Percentiles rank a stretch among this genome's conserved stretches.
Evolutionary conservation across 2,797 vertebrate genomes (phyloP).

Genomic region (Hydrocynus forskahlii): DNA sequence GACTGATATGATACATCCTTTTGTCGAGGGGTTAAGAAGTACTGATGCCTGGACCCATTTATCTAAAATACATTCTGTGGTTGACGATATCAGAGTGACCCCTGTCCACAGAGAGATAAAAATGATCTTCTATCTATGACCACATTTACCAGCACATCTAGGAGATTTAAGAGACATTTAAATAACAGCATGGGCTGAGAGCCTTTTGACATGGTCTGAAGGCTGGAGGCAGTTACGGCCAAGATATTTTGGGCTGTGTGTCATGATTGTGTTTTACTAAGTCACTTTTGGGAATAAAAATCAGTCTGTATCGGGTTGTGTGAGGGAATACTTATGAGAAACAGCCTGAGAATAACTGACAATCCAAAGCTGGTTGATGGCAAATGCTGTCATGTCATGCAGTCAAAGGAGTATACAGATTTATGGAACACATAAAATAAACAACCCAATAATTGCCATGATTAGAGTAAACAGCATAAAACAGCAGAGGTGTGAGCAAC

Average conservation of each 20-base stretch:
- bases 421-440: neutral
- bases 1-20: too few species aligned
- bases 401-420: neutral
- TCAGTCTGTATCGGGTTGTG: neutral
- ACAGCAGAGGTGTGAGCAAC: neutral
- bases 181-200: neutral
- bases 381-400: neutral
- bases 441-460: neutral
- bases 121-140: neutral
- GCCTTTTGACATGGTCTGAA: neutral
- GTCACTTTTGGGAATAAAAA: neutral
- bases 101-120: too few species aligned
- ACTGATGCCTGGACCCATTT: too few species aligned
- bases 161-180: neutral
- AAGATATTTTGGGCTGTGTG: neutral
- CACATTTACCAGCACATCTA: neutral
- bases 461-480: neutral
- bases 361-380: neutral
- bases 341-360: neutral
- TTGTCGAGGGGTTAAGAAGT: too few species aligned
- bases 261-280: neutral
- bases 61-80: too few species aligned
- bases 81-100: too few species aligned
- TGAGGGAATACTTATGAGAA: neutral
- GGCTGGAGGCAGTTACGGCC: neutral